Evolutionary conservation across 1,140 invertebrate genomes (phyloP).

Genomic region (Melipona quadrifasciata): DNA sequence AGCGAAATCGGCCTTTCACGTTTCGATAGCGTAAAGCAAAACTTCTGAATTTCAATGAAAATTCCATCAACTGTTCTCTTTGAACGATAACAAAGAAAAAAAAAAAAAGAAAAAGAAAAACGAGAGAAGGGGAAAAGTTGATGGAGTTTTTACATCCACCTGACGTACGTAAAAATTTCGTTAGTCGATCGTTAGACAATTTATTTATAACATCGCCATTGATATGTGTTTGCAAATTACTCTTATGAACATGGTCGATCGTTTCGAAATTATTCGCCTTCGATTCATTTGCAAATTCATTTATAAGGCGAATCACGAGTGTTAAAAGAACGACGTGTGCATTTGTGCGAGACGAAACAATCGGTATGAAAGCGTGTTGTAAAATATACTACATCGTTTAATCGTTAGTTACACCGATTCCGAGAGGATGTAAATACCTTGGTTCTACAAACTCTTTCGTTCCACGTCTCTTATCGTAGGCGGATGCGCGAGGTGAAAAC

Average conservation of each 20-base stretch:
- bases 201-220: background rate
- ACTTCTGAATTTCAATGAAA: background rate
- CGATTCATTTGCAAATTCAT: constrained; percentile 6
- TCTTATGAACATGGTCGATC: background rate
- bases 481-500: too few relatives aligned
- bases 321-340: constrained; percentile 15
- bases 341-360: constrained; percentile 26
- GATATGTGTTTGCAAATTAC: background rate
- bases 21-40: constrained; percentile 2
- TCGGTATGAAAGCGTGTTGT: constrained; percentile 13
- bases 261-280: background rate
- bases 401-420: background rate
- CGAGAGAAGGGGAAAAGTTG: background rate
- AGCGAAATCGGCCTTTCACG: constrained; percentile 49
- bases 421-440: constrained; percentile 33
- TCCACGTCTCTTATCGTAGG: background rate
- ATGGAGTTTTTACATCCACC: background rate
- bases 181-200: background rate
- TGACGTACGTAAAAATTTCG: background rate
- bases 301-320: background rate
- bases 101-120: too few relatives aligned
- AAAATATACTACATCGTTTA: constrained; percentile 28
- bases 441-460: background rate
- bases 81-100: background rate
- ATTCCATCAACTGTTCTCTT: background rate